These are phyloP conservation scores for Euleptes europaea DNA, from an alignment of 2,113 vertebrate genomes.

Conservation along the genomic window DNA sequence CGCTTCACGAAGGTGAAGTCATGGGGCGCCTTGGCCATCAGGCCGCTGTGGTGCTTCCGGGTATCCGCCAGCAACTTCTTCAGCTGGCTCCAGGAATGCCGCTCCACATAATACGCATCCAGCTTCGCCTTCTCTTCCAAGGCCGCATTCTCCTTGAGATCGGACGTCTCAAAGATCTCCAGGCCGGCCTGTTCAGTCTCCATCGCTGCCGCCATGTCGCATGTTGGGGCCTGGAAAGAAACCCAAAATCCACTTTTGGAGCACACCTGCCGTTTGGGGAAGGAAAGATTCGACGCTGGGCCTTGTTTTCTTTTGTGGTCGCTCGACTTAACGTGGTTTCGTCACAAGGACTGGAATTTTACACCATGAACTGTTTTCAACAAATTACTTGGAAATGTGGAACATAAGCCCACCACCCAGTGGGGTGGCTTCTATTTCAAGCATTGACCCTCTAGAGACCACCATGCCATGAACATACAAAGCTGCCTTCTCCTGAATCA, in stretches of 20 bases:
- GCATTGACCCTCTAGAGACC: too few relatives aligned
- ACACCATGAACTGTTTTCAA: too few relatives aligned
- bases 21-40: constrained; percentile 85
- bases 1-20: constrained; percentile 83
- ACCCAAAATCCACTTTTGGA: constrained; percentile 35
- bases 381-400: too few relatives aligned
- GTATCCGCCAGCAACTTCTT: constrained; percentile 82
- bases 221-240: constrained; percentile 73
- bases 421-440: too few relatives aligned
- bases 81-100: constrained; percentile 83
- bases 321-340: too few relatives aligned
- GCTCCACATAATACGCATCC: constrained; percentile 81
- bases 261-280: background rate
- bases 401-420: too few relatives aligned
- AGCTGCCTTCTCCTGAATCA: too few relatives aligned
- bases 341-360: too few relatives aligned
- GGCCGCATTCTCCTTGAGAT: constrained; percentile 63
- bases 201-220: constrained; percentile 86
- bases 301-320: too few relatives aligned
- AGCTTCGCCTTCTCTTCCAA: constrained; percentile 69
- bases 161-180: constrained; percentile 79
- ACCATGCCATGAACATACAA: too few relatives aligned
- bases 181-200: constrained; percentile 83
- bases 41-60: constrained; percentile 81
- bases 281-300: background rate